These are phyloP conservation scores for Calameuta idolon DNA, from an alignment of 2,888 invertebrate species.

Conservation along the genomic window DNA sequence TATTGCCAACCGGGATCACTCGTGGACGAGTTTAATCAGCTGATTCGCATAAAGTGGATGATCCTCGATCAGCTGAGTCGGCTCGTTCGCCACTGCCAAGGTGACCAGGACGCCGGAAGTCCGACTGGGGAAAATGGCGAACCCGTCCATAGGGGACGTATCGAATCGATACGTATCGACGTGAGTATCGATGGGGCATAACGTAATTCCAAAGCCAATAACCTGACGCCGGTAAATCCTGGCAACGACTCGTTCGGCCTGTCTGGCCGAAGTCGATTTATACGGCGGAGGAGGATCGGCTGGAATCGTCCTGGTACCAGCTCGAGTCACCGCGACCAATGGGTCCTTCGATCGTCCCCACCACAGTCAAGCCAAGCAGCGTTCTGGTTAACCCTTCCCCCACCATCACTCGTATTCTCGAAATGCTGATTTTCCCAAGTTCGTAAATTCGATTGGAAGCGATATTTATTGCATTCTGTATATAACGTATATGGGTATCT, in stretches of 20 bases:
- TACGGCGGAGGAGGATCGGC: background rate
- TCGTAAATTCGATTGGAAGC: background rate
- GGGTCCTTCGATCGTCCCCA: background rate
- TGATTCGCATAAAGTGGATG: background rate
- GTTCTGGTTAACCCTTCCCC: background rate
- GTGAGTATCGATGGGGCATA: background rate
- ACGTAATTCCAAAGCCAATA: background rate
- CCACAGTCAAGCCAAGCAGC: background rate
- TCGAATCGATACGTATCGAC: background rate
- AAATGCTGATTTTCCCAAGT: background rate
- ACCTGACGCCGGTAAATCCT: slow-evolving; percentile 2
- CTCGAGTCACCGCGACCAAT: background rate
- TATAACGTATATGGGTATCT: background rate
- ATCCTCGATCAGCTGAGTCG: background rate
- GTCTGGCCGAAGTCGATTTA: background rate
- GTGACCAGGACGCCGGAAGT: background rate
- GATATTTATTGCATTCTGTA: background rate
- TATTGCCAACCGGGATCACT: background rate
- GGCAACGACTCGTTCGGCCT: slow-evolving; percentile 1
- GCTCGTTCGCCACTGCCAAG: background rate
- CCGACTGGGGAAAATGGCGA: background rate
- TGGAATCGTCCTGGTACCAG: background rate
- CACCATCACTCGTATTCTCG: background rate
- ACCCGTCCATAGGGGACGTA: background rate
- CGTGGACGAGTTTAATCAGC: background rate